Percentiles rank a stretch among this genome's conserved stretches.
Evolutionary conservation across 2,113 vertebrate species (phyloP).

Genomic region (Zapornia atra): DNA sequence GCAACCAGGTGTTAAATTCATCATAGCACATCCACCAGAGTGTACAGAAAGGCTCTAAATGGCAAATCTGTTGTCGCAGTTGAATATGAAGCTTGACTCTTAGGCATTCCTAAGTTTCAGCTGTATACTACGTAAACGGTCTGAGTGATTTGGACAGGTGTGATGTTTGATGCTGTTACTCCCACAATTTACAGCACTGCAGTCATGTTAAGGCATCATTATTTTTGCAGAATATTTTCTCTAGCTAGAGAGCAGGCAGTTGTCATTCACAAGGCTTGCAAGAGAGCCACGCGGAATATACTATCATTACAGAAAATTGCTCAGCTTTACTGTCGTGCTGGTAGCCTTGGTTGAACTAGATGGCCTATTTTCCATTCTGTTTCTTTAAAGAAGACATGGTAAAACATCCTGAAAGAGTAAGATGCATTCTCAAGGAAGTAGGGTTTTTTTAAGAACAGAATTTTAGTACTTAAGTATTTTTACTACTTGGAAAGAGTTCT

Average conservation of each 20-base stretch:
- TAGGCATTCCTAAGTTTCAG: background rate
- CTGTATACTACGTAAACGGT: background rate
- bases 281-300: background rate
- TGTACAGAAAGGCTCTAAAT: background rate
- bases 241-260: background rate
- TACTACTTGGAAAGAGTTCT: background rate
- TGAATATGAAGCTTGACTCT: background rate
- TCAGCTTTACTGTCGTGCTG: background rate
- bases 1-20: background rate
- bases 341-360: background rate
- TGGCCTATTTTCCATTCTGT: background rate
- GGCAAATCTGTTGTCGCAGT: background rate
- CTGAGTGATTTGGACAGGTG: background rate
- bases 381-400: background rate
- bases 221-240: background rate
- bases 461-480: background rate
- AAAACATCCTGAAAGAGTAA: background rate
- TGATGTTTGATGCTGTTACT: background rate
- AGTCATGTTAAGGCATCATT: background rate
- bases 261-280: background rate
- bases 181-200: background rate
- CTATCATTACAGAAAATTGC: background rate
- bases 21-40: background rate
- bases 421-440: background rate
- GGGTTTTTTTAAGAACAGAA: background rate